A percentile compares a stretch with the other conserved stretches of the same genome.
These are phyloP conservation scores for Stenolophus ochropezus DNA, from an alignment of 2,888 invertebrate species.

Conservation along the genomic window DNA sequence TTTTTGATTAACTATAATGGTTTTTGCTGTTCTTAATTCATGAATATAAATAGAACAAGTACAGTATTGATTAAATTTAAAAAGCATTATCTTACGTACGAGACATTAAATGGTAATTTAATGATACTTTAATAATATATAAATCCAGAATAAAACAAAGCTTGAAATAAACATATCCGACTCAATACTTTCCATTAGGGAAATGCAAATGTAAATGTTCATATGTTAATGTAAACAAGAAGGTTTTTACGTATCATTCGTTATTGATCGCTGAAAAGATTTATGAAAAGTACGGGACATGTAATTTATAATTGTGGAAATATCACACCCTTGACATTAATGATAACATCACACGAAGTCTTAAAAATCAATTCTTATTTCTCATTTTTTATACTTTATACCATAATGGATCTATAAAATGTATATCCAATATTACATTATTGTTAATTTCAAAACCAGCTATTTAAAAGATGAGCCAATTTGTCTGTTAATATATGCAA, in stretches of 20 bases:
- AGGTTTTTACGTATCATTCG: not conserved
- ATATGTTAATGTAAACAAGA: not conserved
- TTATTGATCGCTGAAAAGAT: not conserved
- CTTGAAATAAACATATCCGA: not conserved
- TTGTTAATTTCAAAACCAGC: no score
- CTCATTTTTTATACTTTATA: no score
- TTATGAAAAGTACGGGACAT: not conserved
- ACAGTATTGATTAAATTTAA: slow-evolving; percentile 13
- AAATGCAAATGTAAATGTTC: not conserved
- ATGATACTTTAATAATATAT: slow-evolving; percentile 25
- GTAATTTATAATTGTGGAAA: not conserved
- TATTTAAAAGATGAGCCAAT: no score
- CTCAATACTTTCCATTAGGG: not conserved
- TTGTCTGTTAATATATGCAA: no score
- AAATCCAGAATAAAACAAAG: not conserved
- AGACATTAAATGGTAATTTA: slow-evolving; percentile 12
- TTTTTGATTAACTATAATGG: not conserved
- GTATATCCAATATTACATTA: no score
- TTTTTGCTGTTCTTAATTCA: slow-evolving; percentile 10
- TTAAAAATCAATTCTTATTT: not conserved
- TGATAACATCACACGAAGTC: not conserved
- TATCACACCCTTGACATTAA: not conserved
- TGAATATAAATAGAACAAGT: not conserved
- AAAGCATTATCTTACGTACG: not conserved
- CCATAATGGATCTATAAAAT: no score